phyloP scores from a whole-genome alignment of 2,888 invertebrate species.

The Phania funesta region DNA sequence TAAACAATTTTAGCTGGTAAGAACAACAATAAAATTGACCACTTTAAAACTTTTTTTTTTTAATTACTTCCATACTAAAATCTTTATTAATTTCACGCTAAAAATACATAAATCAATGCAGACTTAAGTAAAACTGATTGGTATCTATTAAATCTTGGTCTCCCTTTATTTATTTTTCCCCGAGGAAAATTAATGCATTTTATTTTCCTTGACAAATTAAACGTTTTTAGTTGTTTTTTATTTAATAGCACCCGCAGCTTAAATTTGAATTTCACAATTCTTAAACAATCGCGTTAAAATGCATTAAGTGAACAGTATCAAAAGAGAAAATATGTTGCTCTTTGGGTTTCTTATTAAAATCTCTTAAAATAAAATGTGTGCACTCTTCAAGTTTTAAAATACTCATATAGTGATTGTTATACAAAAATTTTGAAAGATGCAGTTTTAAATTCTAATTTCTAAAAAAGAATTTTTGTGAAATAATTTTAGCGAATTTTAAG shows the following conservation, averaged over 20 bases:
- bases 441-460: no score
- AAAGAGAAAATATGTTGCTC: not conserved
- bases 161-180: constrained; percentile 1
- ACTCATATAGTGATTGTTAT: not conserved
- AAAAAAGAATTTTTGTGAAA: no score
- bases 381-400: not conserved
- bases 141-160: constrained; percentile 56
- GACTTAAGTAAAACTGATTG: constrained; percentile 23
- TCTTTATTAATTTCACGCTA: constrained; percentile 49
- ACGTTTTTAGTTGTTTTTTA: not conserved
- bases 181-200: constrained; percentile 9
- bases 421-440: not conserved
- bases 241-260: constrained; percentile 31
- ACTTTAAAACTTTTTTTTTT: not conserved
- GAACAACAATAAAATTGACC: no score
- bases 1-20: no score
- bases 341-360: not conserved
- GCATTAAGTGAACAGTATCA: not conserved
- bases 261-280: constrained; percentile 53
- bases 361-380: not conserved
- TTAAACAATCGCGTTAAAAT: constrained; percentile 1
- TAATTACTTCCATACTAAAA: not conserved
- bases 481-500: no score
- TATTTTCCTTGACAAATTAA: constrained; percentile 17
- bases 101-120: constrained; percentile 53